Evolutionary conservation across 2,888 invertebrate species (phyloP).

Genomic region (Drosophila multiciliata): DNA sequence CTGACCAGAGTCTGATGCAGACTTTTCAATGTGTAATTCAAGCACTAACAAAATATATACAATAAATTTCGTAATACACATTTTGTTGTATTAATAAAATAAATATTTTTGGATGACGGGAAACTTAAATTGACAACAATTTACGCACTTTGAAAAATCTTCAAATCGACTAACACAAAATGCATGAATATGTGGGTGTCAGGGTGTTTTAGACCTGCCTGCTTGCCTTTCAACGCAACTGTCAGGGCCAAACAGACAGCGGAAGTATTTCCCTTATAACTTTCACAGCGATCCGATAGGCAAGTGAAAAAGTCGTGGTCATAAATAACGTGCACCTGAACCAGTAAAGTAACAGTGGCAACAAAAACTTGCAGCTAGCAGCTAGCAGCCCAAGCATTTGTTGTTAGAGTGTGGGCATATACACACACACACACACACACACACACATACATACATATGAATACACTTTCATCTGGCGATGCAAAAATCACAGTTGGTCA

Average conservation of each 20-base stretch:
- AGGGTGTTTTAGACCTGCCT: background rate
- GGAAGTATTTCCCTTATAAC: conserved; percentile 49
- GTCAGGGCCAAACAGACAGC: conserved; percentile 20
- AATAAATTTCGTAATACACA: conserved; percentile 56
- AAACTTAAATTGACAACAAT: background rate
- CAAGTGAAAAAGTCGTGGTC: conserved; percentile 59
- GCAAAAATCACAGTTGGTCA: background rate
- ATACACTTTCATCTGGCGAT: conserved; percentile 3
- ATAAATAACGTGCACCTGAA: conserved; percentile 60
- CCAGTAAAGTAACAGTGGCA: conserved; percentile 15
- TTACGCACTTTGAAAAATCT: background rate
- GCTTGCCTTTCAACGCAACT: conserved; percentile 2
- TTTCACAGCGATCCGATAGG: conserved; percentile 57
- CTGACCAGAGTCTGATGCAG: background rate
- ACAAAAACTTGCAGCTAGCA: conserved; percentile 24
- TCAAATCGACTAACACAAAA: background rate
- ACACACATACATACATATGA: background rate
- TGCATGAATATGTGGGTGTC: conserved; percentile 1
- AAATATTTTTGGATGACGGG: conserved; percentile 6
- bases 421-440: background rate
- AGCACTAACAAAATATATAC: conserved; percentile 31
- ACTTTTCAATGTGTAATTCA: background rate
- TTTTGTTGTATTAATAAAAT: conserved; percentile 16
- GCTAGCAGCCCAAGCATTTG: conserved; percentile 17
- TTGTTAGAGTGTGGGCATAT: background rate